Base-by-base conservation (phyloP, 2,888 invertebrate genomes). In the Tethea ocularis region DNA sequence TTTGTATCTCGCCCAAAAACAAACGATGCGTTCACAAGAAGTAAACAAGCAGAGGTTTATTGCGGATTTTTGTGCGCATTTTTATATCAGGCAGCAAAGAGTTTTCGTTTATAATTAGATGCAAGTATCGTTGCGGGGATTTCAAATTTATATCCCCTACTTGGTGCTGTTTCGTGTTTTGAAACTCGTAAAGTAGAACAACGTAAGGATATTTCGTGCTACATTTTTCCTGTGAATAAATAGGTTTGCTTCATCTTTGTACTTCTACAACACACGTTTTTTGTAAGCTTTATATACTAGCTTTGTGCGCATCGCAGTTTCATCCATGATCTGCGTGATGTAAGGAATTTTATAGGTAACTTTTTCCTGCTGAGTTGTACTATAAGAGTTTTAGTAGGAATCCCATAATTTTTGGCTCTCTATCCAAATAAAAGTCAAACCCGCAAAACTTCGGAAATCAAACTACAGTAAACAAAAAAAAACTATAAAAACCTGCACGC, bases 91-190 rank as follows among this genome's bases (percentile, higher is more conserved):
- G 38, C 38, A n/a, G 55, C 26, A 51, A 56, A 59, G 63, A 59
- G 51, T 69, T 65, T 62, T 58, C 54, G 52, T 53, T 52, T 66
- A 62, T 66, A 72, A 74, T 74, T 72, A 68, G 66, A 72, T 71
- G 72, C 72, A 68, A 66, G 67, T 69, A 68, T 67, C 66, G 68
- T 71, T 61, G 61, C 57, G 57, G 51, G 69, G 62, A 72, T 73
- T 11, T 71, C 67, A 68, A 72, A 71, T 72, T 68, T 71, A 74
- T 69, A 66, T 60, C 63, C 53, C 67, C 57, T 58, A 57, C 67
- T 66, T 63, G 60, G 60, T 61, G 57, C 38, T 57, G 59, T 57
- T 68, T 68, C 64, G 67, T 62, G 66, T 63, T 66, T 61, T 62
- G 62, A 17, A 20, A 46, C 46, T 46, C 3, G 20, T n/a, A 5